Evolutionary conservation across 2,113 vertebrate genomes (phyloP), one percentile per base, ranked within the genome.

Genomic region (Eidolon helvum): DNA sequence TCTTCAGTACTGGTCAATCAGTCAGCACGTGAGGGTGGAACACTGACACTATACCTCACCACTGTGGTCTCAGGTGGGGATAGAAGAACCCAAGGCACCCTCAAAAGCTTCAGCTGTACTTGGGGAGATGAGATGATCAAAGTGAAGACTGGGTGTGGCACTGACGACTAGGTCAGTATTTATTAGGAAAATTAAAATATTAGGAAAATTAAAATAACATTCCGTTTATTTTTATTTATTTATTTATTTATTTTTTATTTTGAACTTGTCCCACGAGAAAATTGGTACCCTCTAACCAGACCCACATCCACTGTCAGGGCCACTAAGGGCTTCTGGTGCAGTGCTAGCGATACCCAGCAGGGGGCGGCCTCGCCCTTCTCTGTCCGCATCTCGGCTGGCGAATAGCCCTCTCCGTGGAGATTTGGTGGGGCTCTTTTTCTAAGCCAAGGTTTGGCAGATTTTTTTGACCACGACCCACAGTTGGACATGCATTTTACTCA

Each of bases 301-400:
- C 33, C 10, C 4, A 5, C 43, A 30, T 28, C 10, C 40, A 21
- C 8, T 61, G 24, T 21, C n/a, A 21, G n/a, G 11, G 38, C 35
- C 3, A 11, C 43, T 19, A 48, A 33, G 3, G 50, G 48, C 74
- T 74, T 30, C 45, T 43, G 50, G 30, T 91, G 96, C 93, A 96
- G 33, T 97, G 38, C 87, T 11, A 0, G 33, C 12, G 0, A 24
- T 0, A 15, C 28, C 96, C 97, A 96, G 97, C 82, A 98, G 97
- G 94, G 97, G 97, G 18, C 93, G 38, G 68, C 91, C 15, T 97
- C 0, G 71, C 93, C 80, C 96, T 96, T 94, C 69, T 35, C 79
- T 10, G 69, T n/a, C 45, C 35, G 38, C 5, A 4, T n/a, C 43
- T n/a, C 0, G 1, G 9, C 28, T 2, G 59, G 26, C 0, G n/a